A percentile compares a stretch with the other conserved stretches of the same genome.
phyloP scores from a whole-genome alignment of 2,888 invertebrate species.

The Dolichopus griseipennis region DNA sequence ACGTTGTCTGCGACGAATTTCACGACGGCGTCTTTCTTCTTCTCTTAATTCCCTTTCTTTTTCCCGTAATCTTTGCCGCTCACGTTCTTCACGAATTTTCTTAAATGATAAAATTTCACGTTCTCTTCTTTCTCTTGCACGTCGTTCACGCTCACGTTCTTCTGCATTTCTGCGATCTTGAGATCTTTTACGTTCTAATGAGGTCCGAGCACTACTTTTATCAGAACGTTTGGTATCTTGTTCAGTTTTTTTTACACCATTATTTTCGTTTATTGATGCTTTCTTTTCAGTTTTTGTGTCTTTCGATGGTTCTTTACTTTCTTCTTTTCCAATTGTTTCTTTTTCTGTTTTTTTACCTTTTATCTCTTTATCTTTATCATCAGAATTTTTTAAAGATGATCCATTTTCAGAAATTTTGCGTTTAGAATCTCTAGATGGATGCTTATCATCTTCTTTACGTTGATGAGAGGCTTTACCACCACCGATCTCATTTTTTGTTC shows the following conservation, averaged over 20 bases:
- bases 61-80: constrained; percentile 69
- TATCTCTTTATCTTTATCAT: constrained; percentile 16
- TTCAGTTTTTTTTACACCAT: neutral
- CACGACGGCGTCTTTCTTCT: constrained; percentile 66
- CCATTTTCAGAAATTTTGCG: neutral
- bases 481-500: constrained; percentile 57
- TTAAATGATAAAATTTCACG: constrained; percentile 67
- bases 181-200: constrained; percentile 27
- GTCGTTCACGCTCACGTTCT: constrained; percentile 32
- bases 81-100: constrained; percentile 70
- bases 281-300: constrained; percentile 15
- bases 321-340: neutral
- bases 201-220: constrained; percentile 13
- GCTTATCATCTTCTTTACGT: constrained; percentile 7
- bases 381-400: constrained; percentile 13
- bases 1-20: constrained; percentile 72
- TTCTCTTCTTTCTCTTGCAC: constrained; percentile 48
- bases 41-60: constrained; percentile 72
- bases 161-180: constrained; percentile 35
- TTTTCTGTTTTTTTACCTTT: constrained; percentile 14
- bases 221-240: constrained; percentile 12
- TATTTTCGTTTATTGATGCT: constrained; percentile 7
- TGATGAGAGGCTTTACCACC: constrained; percentile 34
- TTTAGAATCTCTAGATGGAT: neutral
- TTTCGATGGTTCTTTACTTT: neutral